Conservation (phyloP, 2,888 invertebrate genomes). For the Mesorhabditis sp. region DNA sequence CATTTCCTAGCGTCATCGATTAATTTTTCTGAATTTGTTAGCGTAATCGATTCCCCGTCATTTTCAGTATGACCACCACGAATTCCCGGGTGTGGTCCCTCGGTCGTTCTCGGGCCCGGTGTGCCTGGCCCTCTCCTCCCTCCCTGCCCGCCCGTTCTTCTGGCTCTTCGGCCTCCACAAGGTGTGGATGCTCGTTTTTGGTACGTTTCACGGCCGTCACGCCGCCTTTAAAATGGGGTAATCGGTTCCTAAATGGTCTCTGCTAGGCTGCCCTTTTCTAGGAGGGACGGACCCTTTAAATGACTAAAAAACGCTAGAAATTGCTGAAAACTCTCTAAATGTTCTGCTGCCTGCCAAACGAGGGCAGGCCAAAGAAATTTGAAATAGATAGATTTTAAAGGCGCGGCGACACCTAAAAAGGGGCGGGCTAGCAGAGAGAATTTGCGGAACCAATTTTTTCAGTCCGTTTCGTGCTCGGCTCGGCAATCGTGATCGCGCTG, state of each 20-base stretch:
- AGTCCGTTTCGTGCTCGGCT: conserved; percentile 79
- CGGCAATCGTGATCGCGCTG: conserved; percentile 74
- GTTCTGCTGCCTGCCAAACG: neutral
- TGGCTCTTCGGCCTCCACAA: conserved; percentile 34
- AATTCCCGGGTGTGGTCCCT: conserved; percentile 94
- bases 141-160: conserved; percentile 29
- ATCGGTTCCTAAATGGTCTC: too few species aligned
- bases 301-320: too few species aligned
- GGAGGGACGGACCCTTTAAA: too few species aligned
- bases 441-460: conserved; percentile 57
- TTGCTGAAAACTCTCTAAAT: too few species aligned
- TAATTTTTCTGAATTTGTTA: too few species aligned
- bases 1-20: too few species aligned
- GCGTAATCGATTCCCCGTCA: conserved; percentile 19
- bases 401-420: too few species aligned
- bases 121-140: conserved; percentile 64
- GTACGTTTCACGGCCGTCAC: conserved; percentile 25
- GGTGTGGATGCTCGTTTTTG: conserved; percentile 42
- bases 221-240: neutral
- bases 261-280: too few species aligned
- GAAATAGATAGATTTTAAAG: neutral
- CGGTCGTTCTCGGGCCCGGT: conserved; percentile 90
- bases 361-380: neutral
- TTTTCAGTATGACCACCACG: conserved; percentile 90
- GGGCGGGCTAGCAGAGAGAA: too few species aligned